These are phyloP conservation scores for Nomada fucata DNA, from an alignment of 2,888 invertebrate genomes.

Conservation along the genomic window DNA sequence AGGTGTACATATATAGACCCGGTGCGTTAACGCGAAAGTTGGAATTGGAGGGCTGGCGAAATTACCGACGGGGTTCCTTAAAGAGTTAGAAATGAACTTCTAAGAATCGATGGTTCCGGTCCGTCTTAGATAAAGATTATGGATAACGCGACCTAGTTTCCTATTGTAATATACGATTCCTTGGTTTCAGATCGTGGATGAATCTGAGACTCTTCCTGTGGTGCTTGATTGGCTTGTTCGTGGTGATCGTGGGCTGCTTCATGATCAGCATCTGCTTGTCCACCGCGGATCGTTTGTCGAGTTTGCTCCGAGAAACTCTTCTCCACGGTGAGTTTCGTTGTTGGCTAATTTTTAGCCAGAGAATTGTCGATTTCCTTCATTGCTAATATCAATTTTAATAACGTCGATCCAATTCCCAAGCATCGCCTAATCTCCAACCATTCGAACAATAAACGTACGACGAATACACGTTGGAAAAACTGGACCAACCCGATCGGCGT, in stretches of 20 bases:
- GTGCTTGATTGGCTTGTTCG: slow-evolving; percentile 41
- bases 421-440: background rate
- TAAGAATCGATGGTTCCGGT: background rate
- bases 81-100: slow-evolving; percentile 11
- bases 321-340: slow-evolving; percentile 33
- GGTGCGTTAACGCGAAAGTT: background rate
- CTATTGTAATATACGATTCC: background rate
- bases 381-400: background rate
- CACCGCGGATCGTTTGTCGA: slow-evolving; percentile 37
- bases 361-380: background rate
- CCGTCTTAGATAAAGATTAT: slow-evolving; percentile 9
- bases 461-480: background rate
- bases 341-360: background rate
- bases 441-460: background rate
- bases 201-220: slow-evolving; percentile 60
- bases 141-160: background rate
- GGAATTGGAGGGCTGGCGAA: slow-evolving; percentile 32
- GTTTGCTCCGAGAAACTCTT: slow-evolving; percentile 29
- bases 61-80: slow-evolving; percentile 41
- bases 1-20: too few relatives aligned
- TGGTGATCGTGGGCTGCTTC: slow-evolving; percentile 47
- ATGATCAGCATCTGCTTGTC: slow-evolving; percentile 49
- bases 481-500: background rate
- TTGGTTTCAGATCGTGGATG: slow-evolving; percentile 52
- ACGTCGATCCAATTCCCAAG: background rate